Conservation (phyloP, 2,888 invertebrate species). For the Drosophila austrosaltans region DNA sequence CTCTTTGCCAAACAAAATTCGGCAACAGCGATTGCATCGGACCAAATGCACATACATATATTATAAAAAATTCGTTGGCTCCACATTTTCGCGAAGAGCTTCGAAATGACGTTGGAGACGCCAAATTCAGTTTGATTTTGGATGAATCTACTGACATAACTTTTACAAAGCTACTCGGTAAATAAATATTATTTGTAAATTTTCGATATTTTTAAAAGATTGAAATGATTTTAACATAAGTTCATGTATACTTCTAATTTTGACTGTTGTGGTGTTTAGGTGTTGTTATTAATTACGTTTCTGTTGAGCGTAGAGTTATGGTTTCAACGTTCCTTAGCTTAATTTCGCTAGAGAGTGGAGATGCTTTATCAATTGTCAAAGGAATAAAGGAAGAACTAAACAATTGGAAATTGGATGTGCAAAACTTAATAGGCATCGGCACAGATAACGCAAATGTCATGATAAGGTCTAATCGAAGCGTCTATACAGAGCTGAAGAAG, state of each 20-base stretch:
- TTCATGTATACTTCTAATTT: conserved; percentile 11
- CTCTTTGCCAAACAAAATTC: conserved; percentile 9
- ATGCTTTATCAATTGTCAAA: conserved; percentile 5
- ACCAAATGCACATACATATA: not conserved
- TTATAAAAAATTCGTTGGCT: conserved; percentile 3
- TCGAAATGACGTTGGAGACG: not conserved
- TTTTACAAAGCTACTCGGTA: not conserved
- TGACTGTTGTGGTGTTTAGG: conserved; percentile 6
- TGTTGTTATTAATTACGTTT: conserved; percentile 9
- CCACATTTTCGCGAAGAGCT: not conserved
- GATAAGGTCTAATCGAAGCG: conserved; percentile 6
- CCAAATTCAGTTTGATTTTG: conserved; percentile 7
- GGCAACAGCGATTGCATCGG: too few relatives aligned
- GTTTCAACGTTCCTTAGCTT: conserved; percentile 12
- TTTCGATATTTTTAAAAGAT: not conserved
- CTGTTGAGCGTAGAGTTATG: conserved; percentile 10
- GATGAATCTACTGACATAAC: conserved; percentile 1
- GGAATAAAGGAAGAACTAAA: conserved; percentile 12
- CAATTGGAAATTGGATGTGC: conserved; percentile 2
- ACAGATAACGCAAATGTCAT: conserved; percentile 6
- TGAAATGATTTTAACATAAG: not conserved
- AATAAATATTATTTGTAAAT: not conserved
- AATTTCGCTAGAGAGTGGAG: conserved; percentile 1
- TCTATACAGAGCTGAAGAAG: conserved; percentile 4
- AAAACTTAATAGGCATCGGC: conserved; percentile 11